Base-by-base conservation (phyloP, 2,113 vertebrate species). In the Microtus pennsylvanicus region DNA sequence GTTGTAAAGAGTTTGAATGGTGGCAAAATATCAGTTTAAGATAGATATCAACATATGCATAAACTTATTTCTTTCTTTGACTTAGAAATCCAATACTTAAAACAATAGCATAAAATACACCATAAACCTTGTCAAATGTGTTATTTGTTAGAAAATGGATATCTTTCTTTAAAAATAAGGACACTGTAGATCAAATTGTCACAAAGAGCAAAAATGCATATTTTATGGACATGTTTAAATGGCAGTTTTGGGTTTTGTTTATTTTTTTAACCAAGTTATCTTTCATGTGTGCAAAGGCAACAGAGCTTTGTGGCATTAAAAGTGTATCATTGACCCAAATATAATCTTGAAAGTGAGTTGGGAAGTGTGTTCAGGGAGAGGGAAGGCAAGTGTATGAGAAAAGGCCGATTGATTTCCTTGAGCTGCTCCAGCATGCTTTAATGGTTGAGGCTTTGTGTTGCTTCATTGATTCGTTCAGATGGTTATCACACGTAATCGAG, bases 401-500 rank as follows among this genome's bases (percentile, higher is more conserved):
- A 95, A 93, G 58, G 4, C 93, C 65, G 94, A 97, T 94, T 89
- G 81, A 97, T 96, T 94, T 96, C 93, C 93, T 90, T 80, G 77
- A 89, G 95, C 81, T 89, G 63, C 76, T 97, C 67, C 95, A 97
- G 33, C 97, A 97, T 96, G 76, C 96, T 98, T 97, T 96, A 97
- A 96, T 80, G 94, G 24, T 89, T 95, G 77, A 17, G 6, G 94
- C 94, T 98, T 98, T 94, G 42, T 97, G 97, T 96, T 96, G 77
- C 90, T 97, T 82, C 97, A 97, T 98, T 97, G 98, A 98, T 97
- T 83, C 0, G 65, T 13, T 97, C 0, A 69, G 97, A 96, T 97
- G 94, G 61, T 96, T 97, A 96, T 98, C 94, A 97, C 55, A 3
- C 28, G 33, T 45, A 91, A 95, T 47, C 52, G 33, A 90, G 91